Evolutionary conservation across 2,797 vertebrate species (phyloP), one percentile per base, ranked within the genome.

Genomic region (Erithacus rubecula): DNA sequence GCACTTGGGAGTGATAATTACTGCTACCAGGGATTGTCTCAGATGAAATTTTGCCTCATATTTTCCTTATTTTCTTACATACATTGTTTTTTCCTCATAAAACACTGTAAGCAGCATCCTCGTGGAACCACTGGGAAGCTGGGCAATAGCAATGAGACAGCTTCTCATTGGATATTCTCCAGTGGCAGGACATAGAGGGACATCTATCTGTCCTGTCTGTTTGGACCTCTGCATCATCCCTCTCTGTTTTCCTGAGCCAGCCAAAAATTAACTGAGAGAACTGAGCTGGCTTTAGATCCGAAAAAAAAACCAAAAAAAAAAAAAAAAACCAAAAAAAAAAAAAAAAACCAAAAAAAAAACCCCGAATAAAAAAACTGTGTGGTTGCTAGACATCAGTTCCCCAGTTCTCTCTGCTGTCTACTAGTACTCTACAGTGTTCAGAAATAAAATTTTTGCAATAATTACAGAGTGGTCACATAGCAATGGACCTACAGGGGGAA

Each of bases 171-270:
- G 22, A 47, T 24, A 70, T 32, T 27, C 32, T 49, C 16, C 49
- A 22, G 15, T n/a, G 39, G 23, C 0, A 0, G 12, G 16, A 59
- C 30, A 11, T 11, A 76, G 44, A 88, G 43, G 29, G 15, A 8
- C 32, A 58, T 37, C 21, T 74, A 3, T 52, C 36, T 52, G 22
- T 67, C 58, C 65, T 46, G 37, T 71, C 51, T 82, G 3, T 82
- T 65, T 69, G 52, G 24, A 55, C 37, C 11, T 70, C 59, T 78
- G 7, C 63, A 37, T 47, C 46, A 51, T 22, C 17, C 12, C 55
- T 53, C 7, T 14, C 51, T 55, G 17, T 64, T 78, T 59, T 12
- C 26, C 41, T 46, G 18, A 27, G 49, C 22, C 44, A 75, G 32
- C 15, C 34, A 41, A 72, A 34, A 12, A 23, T 82, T 84, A 71